A percentile compares a stretch with the other conserved stretches of the same genome.
Evolutionary conservation across 2,797 vertebrate genomes (phyloP).

Genomic region (Dendrocincla fuliginosa): DNA sequence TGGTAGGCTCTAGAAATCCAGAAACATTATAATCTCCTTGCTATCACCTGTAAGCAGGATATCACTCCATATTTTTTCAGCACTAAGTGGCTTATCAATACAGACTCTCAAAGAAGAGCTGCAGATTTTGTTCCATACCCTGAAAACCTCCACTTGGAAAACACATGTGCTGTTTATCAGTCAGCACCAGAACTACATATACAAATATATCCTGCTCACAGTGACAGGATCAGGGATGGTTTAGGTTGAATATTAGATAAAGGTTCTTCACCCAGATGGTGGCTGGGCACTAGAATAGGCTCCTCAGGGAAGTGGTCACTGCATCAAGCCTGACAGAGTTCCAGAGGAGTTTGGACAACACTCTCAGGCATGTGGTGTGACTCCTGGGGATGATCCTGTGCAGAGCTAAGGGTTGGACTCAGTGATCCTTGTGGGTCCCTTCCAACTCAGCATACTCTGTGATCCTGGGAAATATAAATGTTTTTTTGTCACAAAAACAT

Average conservation of each 20-base stretch:
- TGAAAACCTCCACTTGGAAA: neutral
- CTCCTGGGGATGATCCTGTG: neutral
- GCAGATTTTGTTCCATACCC: neutral
- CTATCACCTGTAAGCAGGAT: neutral
- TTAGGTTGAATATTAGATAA: neutral
- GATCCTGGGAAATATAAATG: neutral
- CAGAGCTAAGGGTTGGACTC: neutral
- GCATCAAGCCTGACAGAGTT: neutral
- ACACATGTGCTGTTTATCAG: neutral
- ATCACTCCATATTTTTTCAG: conserved; percentile 10
- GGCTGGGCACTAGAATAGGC: neutral
- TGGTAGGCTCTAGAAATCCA: conserved; percentile 5
- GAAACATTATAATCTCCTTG: neutral
- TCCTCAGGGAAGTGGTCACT: neutral
- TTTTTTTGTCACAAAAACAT: neutral
- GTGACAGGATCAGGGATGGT: neutral
- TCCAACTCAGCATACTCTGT: neutral
- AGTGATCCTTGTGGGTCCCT: neutral
- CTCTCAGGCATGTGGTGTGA: neutral
- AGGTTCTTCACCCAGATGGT: neutral
- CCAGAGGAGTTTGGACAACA: neutral
- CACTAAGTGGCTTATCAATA: conserved; percentile 1
- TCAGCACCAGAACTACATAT: neutral
- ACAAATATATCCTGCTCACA: neutral
- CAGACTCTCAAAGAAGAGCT: neutral